Evolutionary conservation across 2,113 vertebrate genomes (phyloP), one percentile per base, ranked within the genome.

Genomic region (Cephalopholis sonnerati): DNA sequence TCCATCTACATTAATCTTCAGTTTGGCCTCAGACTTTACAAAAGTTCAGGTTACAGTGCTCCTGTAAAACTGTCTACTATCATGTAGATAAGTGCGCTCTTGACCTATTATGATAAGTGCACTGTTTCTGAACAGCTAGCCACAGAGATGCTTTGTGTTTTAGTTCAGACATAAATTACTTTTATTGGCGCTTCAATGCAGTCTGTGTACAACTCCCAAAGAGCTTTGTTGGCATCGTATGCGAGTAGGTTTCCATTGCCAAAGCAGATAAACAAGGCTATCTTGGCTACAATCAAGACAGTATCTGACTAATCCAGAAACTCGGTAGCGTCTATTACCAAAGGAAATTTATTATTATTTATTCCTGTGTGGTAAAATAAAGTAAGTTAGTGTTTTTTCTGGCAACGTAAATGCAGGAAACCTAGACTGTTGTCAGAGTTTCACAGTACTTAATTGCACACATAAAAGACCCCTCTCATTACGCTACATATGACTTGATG

Each of bases 151-250:
- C 41, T 72, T 79, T 68, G 58, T 55, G 22, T 53, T 46, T 65
- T n/a, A 24, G 24, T 59, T 80, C 24, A 4, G 57, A 77, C 24
- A 36, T 79, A 50, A 83, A 85, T 58, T 48, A 22, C 5, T 69
- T 58, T 81, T 20, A 63, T 2, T 80, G 54, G 65, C 7, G 12
- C 8, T 54, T 61, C 57, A 7, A 9, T 25, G 15, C 9, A 2
- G 62, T 32, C 2, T 62, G 59, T 32, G 25, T 7, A 20, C 50
- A 25, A 69, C 41, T 75, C 25, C 41, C 84, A 84, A 36, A 90
- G 66, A 74, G 64, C 68, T 68, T 81, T 70, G 51, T 64, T 87
- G 87, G 84, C 72, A 59, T 25, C 2, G 51, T 32, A 7, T 64
- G 13, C 2, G 12, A 18, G 17, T 24, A 20, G 15, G 24, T 75